Base-by-base conservation (phyloP, 2,888 invertebrate genomes). In the Pseudanteris insignis region DNA sequence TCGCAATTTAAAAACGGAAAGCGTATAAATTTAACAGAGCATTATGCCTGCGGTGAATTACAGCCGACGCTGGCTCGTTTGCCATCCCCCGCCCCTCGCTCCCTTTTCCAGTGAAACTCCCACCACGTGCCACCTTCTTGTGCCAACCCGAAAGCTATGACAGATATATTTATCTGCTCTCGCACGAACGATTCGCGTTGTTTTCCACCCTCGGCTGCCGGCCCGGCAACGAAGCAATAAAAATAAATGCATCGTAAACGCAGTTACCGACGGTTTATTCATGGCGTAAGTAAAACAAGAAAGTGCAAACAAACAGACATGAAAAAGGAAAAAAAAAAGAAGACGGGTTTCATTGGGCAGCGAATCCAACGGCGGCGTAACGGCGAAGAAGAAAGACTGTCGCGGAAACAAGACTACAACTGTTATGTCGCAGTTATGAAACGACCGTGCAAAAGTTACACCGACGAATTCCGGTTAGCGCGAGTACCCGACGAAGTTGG, bases 1-100 rank as follows among this genome's bases (percentile, higher is more conserved):
- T 43, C 48, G 50, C 48, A 57, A 50, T 58, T 58, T 50, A 38
- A 58, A 50, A 58, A 58, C 50, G 58, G 58, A 50, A 50, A 50
- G 12, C 58, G 21, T 44, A 44, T 58, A 58, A 58, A 58, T 58
- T 58, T 44, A 36, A 25, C 58, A 34, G 58, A 44, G 50, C 58
- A 58, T 58, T 58, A 58, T 58, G 50, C 50, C 33, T 15, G 50
- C 38, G 44, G 58, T 57, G 50, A 57, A 43, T 57, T 44, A 50
- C 57, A 21, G 47, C 30, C 36, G 41, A 41, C 21, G 26, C 36
- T 26, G 25, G 43, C 28, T 14, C 25, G 3, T 10, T 15, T 7
- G 4, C 21, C 21, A 3, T 21, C 3, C 21, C 21, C 21, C 7
- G 21, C 7, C 21, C 4, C 11, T 21, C 33, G 12, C 12, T 29